These are phyloP conservation scores for Strix aluco DNA, from an alignment of 2,113 vertebrate genomes.

Conservation along the genomic window DNA sequence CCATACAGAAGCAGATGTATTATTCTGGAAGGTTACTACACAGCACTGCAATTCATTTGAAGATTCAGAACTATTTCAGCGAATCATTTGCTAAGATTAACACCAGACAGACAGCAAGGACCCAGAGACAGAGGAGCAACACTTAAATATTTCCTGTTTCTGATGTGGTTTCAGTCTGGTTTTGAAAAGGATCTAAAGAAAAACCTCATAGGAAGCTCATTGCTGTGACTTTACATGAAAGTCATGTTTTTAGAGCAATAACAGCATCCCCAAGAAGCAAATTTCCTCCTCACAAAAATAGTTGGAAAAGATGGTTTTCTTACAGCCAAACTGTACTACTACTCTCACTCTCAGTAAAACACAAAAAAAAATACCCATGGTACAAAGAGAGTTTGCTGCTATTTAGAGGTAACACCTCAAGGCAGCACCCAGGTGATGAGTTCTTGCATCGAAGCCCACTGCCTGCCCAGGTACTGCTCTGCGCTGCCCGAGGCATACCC, in stretches of 20 bases:
- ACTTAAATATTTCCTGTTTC: constrained; percentile 2
- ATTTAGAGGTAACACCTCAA: background rate
- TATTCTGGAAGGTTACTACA: background rate
- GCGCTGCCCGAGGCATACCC: background rate
- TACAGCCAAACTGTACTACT: background rate
- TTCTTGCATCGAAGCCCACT: background rate
- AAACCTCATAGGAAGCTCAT: constrained; percentile 35
- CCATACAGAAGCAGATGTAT: background rate
- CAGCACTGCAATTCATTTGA: background rate
- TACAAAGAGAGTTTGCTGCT: background rate
- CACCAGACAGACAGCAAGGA: background rate
- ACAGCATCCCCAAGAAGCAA: background rate
- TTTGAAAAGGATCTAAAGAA: constrained; percentile 30
- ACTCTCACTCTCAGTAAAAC: background rate
- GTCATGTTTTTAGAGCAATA: background rate
- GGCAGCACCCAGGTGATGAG: background rate
- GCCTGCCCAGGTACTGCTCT: background rate
- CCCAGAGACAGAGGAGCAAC: background rate
- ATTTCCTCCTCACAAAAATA: background rate
- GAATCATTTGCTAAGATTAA: constrained; percentile 43
- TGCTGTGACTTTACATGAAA: constrained; percentile 5
- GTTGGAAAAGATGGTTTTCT: background rate
- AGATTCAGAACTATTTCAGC: background rate
- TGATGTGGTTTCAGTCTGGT: constrained; percentile 41
- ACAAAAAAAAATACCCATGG: background rate